A percentile compares a stretch with the other conserved stretches of the same genome.
Conservation (phyloP, 2,113 vertebrate species). For the Glaucidium brasilianum region DNA sequence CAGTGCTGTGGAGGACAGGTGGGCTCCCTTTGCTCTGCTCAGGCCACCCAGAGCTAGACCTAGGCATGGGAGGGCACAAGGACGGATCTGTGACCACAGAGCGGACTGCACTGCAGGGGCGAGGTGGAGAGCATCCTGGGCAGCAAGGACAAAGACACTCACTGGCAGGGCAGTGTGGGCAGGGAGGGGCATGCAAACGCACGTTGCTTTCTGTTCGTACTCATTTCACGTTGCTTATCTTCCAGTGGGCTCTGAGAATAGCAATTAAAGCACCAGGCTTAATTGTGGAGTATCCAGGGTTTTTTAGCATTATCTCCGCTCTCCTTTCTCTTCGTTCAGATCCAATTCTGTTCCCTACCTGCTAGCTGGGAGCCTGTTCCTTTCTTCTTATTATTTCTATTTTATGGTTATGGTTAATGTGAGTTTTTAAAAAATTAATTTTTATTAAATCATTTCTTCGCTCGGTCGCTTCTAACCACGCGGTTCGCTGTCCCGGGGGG, state of each 20-base stretch:
- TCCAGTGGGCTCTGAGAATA: neutral
- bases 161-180: neutral
- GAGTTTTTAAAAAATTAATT: neutral
- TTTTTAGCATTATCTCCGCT: neutral
- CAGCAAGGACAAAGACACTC: neutral
- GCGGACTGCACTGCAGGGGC: rapidly evolving
- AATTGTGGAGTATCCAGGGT: conserved; percentile 37
- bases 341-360: conserved; percentile 4
- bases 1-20: neutral
- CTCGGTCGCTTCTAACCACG: neutral
- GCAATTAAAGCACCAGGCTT: conserved; percentile 7
- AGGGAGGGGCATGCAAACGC: neutral
- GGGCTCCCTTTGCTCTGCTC: rapidly evolving
- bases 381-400: conserved; percentile 16
- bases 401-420: neutral
- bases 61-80: neutral
- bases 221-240: neutral
- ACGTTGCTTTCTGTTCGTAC: neutral
- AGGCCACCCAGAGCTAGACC: neutral
- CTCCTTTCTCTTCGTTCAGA: neutral
- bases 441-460: neutral
- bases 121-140: neutral
- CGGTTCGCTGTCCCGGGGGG: neutral
- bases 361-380: neutral
- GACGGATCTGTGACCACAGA: neutral